phyloP scores from a whole-genome alignment of 2,113 vertebrate species.

The Hippopotamus amphibius region DNA sequence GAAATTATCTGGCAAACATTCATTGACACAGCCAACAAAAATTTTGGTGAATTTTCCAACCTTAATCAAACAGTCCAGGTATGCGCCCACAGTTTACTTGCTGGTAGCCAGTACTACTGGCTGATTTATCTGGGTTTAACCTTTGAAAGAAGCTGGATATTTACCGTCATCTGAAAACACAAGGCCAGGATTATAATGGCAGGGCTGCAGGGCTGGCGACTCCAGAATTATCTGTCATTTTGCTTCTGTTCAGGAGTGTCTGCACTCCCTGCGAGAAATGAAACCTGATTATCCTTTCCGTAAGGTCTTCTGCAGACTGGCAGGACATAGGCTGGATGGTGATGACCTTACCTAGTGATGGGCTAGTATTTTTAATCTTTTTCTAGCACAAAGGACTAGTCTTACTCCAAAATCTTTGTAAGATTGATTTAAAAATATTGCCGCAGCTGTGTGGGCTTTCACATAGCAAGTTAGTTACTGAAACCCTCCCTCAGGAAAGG shows the following conservation, averaged over 20 bases:
- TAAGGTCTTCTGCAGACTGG: fast-evolving
- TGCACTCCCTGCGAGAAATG: not conserved
- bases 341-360: too few species aligned
- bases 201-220: fast-evolving
- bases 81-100: not conserved
- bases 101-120: not conserved
- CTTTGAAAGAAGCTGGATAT: not conserved
- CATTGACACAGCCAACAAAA: not conserved
- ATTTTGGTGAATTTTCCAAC: conserved; percentile 73
- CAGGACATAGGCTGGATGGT: fast-evolving
- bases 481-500: not conserved
- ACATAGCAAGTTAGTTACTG: not conserved
- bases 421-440: not conserved
- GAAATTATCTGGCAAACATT: conserved; percentile 73
- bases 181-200: not conserved
- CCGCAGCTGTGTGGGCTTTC: not conserved
- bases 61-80: conserved; percentile 77
- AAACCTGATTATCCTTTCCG: fast-evolving
- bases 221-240: not conserved
- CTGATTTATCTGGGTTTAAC: not conserved
- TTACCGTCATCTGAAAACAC: fast-evolving
- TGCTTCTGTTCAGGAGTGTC: not conserved
- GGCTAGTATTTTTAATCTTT: not conserved
- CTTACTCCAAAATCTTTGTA: not conserved
- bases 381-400: not conserved